Base-by-base conservation (phyloP, 2,797 vertebrate genomes). In the Etheostoma perlongum region DNA sequence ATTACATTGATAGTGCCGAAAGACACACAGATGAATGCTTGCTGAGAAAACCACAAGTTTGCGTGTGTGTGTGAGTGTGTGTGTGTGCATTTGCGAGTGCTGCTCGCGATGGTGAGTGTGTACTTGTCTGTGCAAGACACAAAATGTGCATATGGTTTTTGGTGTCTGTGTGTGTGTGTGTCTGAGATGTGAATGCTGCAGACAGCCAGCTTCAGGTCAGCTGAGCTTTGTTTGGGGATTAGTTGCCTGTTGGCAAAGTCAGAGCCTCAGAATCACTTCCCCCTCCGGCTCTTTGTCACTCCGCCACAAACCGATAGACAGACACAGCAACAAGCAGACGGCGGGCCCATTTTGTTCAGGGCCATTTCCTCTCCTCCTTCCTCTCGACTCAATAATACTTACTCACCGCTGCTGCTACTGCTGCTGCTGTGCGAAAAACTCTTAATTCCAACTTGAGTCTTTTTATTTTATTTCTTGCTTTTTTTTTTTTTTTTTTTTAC, bases 161-260 rank as follows among this genome's bases (percentile, higher is more conserved):
- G 79, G 81, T 74, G 67, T 61, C 48, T 51, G 10, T 30, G 25
- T 25, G 27, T 73, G 72, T 71, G 14, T 23, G 75, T 62, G 69
- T 74, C 55, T 67, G 67, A 76, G 60, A 54, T 23, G 68, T 62
- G 80, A 40, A 81, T 55, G 60, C 86, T 23, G 76, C 85, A 91
- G 83, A 89, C 82, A 73, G 78, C 71, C 86, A 70, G 88, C 88
- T 88, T 77, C 78, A 86, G 90, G 90, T 91, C 90, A 92, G 82
- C 88, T 69, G 82, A 88, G 88, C 86, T 89, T 89, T 91, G 86
- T 89, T 88, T 69, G 72, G 78, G 88, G 88, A 93, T 94, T 91
- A 92, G 87, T 83, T 79, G 88, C 86, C 92, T 89, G 84, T 88
- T 92, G 89, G 91, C 91, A 92, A 92, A 93, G 93, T 92, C 89